Base-by-base conservation (phyloP, 2,797 vertebrate species). In the Onychomys arenicola region DNA sequence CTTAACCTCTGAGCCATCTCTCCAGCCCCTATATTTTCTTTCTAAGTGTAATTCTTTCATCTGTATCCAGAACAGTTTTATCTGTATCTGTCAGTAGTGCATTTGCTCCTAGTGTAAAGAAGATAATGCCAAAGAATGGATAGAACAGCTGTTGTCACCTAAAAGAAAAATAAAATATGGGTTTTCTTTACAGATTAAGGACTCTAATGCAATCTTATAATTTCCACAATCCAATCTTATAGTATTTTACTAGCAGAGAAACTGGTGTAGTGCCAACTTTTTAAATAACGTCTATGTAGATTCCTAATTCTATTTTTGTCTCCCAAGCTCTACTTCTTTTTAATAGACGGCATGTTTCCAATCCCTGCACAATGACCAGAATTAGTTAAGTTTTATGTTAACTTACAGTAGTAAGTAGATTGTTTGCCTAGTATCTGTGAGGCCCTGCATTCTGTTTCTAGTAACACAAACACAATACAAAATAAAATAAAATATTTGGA, bases 31-130 rank as follows among this genome's bases (percentile, higher is more conserved):
- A 75, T 61, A 96, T 92, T 94, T 52, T 12, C 49, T 52, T 52
- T 96, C 59, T 92, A 90, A 80, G 29, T 88, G 34, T 52, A 84
- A 94, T 57, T 87, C 84, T 91, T 75, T 84, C 61, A 84, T 89
- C n/a, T 95, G 43, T 40, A 93, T 87, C 86, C 57, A 91, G 92
- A 97, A 89, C 21, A 96, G 10, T 91, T 97, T 97, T 84, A 86
- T 88, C 75, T 91, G 69, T 86, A 94, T 23, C 71, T 55, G 90
- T 89, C 83, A 89, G 49, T 71, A 65, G 49, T 92, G 16, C 49
- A 84, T 94, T 73, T 95, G 34, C 80, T 94, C 46, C 75, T 61
- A 95, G 29, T 89, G 37, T 95, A 96, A 97, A 93, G 40, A 92
- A 91, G 86, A 85, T 73, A 95, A 93, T 67, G 75, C 17, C 87